Evolutionary conservation across 2,888 invertebrate genomes (phyloP).

Genomic region (Meiosimyza decipiens): DNA sequence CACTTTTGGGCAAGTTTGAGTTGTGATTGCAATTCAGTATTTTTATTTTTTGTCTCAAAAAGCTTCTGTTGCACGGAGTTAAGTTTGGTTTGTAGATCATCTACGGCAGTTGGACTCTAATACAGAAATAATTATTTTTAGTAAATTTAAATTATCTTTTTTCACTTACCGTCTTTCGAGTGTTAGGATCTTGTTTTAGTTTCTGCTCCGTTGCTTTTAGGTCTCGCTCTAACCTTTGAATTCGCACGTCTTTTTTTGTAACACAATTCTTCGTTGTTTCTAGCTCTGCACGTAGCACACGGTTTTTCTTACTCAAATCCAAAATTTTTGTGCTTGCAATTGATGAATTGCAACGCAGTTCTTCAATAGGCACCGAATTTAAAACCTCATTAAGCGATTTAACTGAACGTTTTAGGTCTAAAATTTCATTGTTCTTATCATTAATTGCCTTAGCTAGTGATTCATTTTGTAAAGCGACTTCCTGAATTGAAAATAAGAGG

Average conservation of each 20-base stretch:
- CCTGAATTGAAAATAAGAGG: slow-evolving; percentile 32
- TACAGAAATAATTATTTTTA: slow-evolving; percentile 9
- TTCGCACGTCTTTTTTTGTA: slow-evolving; percentile 51
- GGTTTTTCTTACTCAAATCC: slow-evolving; percentile 64
- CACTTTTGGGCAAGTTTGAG: slow-evolving; percentile 79
- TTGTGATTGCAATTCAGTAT: slow-evolving; percentile 77
- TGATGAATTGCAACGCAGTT: slow-evolving; percentile 59
- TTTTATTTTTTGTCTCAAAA: slow-evolving; percentile 77
- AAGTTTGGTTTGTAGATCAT: slow-evolving; percentile 71
- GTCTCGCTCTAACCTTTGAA: slow-evolving; percentile 52
- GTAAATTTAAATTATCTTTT: not conserved
- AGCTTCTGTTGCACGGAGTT: slow-evolving; percentile 70
- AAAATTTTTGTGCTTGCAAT: slow-evolving; percentile 59
- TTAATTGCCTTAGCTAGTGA: slow-evolving; percentile 53
- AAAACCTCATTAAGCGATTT: slow-evolving; percentile 59
- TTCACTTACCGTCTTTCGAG: slow-evolving; percentile 37
- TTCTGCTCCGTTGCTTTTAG: slow-evolving; percentile 49
- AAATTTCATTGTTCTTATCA: slow-evolving; percentile 59
- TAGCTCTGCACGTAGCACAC: slow-evolving; percentile 57
- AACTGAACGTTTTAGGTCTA: slow-evolving; percentile 57
- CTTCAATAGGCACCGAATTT: slow-evolving; percentile 60
- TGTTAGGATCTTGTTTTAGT: slow-evolving; percentile 42
- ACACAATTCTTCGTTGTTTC: slow-evolving; percentile 56
- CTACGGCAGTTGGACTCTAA: slow-evolving; percentile 52
- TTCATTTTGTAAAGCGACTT: slow-evolving; percentile 54